A percentile compares a stretch with the other conserved stretches of the same genome.
phyloP scores from a whole-genome alignment of 2,888 invertebrate genomes.

The Syrista parreyssii region DNA sequence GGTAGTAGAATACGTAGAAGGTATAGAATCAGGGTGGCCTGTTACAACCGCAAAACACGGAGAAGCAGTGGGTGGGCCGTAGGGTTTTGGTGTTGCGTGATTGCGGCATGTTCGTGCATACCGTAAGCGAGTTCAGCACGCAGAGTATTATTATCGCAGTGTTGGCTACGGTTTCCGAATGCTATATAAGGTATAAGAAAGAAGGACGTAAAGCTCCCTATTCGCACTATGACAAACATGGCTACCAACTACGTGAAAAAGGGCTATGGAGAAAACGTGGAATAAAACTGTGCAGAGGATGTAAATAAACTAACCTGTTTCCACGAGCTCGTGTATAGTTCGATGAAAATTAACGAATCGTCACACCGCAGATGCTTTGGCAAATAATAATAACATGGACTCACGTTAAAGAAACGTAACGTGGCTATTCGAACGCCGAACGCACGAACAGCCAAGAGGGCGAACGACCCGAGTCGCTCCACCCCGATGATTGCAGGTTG shows the following conservation, averaged over 20 bases:
- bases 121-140: conserved; percentile 34
- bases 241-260: background rate
- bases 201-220: background rate
- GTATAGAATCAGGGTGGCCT: background rate
- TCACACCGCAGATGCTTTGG: background rate
- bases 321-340: background rate
- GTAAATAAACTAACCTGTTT: background rate
- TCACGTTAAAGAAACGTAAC: background rate
- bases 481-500: conserved; percentile 66
- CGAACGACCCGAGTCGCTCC: conserved; percentile 54
- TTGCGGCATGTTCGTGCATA: conserved; percentile 40
- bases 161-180: background rate
- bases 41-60: background rate
- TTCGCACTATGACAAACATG: background rate
- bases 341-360: background rate
- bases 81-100: conserved; percentile 1
- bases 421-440: conserved; percentile 2
- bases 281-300: background rate
- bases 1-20: background rate
- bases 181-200: background rate
- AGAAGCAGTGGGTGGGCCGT: background rate
- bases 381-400: background rate
- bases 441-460: conserved; percentile 32
- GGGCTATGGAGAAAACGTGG: background rate
- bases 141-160: conserved; percentile 27